phyloP scores from a whole-genome alignment of 64 coral and sea anemone species.

The Actinia tenebrosa region DNA sequence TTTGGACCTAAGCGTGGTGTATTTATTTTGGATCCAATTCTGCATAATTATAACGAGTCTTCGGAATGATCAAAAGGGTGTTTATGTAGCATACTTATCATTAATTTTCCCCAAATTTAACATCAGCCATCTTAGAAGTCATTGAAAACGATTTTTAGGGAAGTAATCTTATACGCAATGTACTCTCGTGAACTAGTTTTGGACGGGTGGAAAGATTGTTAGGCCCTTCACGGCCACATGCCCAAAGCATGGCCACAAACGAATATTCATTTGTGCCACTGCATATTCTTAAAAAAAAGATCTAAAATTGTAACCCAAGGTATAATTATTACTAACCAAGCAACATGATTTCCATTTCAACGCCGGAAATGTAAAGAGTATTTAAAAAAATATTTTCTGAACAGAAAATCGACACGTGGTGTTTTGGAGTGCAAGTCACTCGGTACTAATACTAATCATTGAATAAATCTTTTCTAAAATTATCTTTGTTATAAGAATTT shows the following conservation, averaged over 20 bases:
- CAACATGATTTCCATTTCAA: not conserved
- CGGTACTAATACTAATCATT: not conserved
- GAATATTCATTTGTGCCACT: not conserved
- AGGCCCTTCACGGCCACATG: not conserved
- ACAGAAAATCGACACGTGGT: slow-evolving; percentile 1
- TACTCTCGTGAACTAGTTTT: not conserved
- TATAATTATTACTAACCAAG: not conserved
- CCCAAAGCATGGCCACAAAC: not conserved
- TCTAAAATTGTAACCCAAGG: not conserved
- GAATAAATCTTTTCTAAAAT: not conserved
- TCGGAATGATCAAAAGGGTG: slow-evolving; percentile 1
- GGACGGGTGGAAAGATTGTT: not conserved
- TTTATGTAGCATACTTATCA: slow-evolving; percentile 3
- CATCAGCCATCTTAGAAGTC: not conserved
- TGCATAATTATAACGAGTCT: not conserved
- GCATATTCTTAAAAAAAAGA: not conserved
- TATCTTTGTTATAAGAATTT: not conserved
- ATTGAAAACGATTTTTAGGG: not conserved
- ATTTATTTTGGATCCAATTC: not conserved
- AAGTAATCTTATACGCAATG: not conserved
- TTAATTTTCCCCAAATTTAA: not conserved
- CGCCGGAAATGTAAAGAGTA: not conserved
- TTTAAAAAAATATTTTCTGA: not conserved
- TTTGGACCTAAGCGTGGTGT: not conserved
- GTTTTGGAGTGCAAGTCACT: not conserved